Base-by-base conservation (phyloP, 2,888 invertebrate species). In the Argyresthia goedartella region DNA sequence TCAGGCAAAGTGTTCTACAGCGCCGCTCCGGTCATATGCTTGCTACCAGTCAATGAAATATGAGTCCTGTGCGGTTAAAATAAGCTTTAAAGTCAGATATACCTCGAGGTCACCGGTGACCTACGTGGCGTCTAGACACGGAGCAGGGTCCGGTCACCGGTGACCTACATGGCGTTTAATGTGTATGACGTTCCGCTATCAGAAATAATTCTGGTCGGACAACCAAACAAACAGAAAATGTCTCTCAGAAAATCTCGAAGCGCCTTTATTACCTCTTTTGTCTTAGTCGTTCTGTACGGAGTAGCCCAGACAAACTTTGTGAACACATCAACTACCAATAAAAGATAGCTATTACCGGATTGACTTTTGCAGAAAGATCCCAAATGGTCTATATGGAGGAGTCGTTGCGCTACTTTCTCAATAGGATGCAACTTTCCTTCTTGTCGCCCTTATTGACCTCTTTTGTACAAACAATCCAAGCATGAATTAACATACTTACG, bases 301-400 rank as follows among this genome's bases (percentile, higher is more conserved):
- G 14, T 14, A 8, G 25, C 25, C 8, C 14, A 25, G 7, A 50
- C 42, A 42, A 42, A 50, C 25, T 50, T 50, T 7, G 51, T 44
- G 35, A 51, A 50, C 7, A 3, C 9, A 16, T 49, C 39, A 16
- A 46, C 33, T 25, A 46, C n/a, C 4, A 25, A 8, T 2, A 46
- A 16, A 8, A 46, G 10, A 25, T 50, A 50, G 6, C 11, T 9
- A 25, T 50, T 50, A 7, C 50, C 50, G 4, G 13, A 6, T 42
- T 13, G 8, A 14, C 25, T 50, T 42, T 50, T 50, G n/a, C 14
- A 10, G 41, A 50, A 50, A 6, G 50, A 42, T 9, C 50, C 50
- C n/a, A 50, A 16, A 25, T 50, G 50, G 41, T 50, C 50, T 10
- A 42, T 42, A 25, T 50, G 50, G 1, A 50, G 46, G 1, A 46